Percentiles rank a stretch among this genome's conserved stretches.
These are phyloP conservation scores for Vanessa tameamea DNA, from an alignment of 1,140 invertebrate species.

Conservation along the genomic window DNA sequence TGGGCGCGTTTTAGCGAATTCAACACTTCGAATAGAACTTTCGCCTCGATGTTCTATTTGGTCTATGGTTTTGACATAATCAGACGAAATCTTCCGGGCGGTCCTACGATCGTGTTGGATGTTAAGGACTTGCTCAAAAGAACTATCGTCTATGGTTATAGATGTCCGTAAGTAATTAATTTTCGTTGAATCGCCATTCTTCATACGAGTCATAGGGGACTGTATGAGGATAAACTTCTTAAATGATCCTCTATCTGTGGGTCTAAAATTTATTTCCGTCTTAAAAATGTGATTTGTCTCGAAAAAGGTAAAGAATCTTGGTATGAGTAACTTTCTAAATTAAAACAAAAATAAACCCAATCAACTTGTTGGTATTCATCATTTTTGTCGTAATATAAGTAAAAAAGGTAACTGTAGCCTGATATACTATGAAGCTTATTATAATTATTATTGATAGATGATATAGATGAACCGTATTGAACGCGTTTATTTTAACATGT, in stretches of 20 bases:
- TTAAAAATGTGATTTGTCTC: no score
- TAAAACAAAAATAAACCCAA: no score
- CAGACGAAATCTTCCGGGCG: constrained; percentile 61
- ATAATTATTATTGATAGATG: no score
- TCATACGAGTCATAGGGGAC: constrained; percentile 42
- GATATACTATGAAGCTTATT: no score
- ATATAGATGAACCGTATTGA: no score
- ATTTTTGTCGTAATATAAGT: no score
- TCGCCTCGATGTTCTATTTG: constrained; percentile 55
- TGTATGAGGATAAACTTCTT: constrained; percentile 45
- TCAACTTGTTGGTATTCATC: no score
- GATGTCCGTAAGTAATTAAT: constrained; percentile 45
- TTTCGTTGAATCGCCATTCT: constrained; percentile 40
- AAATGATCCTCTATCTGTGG: not conserved
- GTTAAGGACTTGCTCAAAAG: constrained; percentile 51
- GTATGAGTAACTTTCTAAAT: no score
- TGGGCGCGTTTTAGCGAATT: constrained; percentile 57
- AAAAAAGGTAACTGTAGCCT: no score
- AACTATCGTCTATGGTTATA: constrained; percentile 39
- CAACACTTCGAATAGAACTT: constrained; percentile 57
- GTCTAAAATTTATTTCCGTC: not conserved
- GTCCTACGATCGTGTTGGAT: constrained; percentile 59
- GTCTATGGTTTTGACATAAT: constrained; percentile 69
- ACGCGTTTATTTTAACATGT: no score
- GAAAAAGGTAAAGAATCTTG: no score